Evolutionary conservation across 1,140 invertebrate genomes (phyloP).

Genomic region (Centruroides vittatus): DNA sequence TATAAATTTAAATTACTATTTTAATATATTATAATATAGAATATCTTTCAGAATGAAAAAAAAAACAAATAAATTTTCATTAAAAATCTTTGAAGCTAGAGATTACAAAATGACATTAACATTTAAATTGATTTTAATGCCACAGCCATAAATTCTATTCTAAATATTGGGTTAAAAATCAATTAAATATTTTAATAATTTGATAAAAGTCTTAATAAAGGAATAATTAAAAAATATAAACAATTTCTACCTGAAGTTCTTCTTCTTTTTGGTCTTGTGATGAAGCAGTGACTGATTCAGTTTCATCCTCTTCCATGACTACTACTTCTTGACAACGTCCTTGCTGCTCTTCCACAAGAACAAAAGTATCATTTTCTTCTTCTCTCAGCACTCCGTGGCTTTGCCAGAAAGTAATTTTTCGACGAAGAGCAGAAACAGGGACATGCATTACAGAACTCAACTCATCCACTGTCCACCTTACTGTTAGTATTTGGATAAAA

Average conservation of each 20-base stretch:
- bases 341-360: constrained; percentile 54
- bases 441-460: constrained; percentile 68
- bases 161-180: no score
- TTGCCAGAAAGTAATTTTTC: constrained; percentile 84
- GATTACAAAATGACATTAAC: no score
- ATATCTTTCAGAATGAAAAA: no score
- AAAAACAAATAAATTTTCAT: no score
- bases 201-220: no score
- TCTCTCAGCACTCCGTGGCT: constrained; percentile 57
- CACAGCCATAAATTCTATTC: no score
- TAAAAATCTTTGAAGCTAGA: no score
- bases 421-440: constrained; percentile 59
- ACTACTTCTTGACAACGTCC: constrained; percentile 20
- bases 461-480: constrained; percentile 68
- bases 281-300: constrained; percentile 82
- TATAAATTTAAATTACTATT: no score
- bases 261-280: constrained; percentile 83
- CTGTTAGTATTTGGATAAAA: constrained; percentile 28
- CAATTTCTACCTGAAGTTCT: constrained; percentile 52
- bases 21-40: no score
- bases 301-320: constrained; percentile 68
- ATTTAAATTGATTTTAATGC: no score
- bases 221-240: background rate
- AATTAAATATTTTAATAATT: background rate
- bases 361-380: constrained; percentile 53